These are phyloP conservation scores for Anastrepha ludens DNA, from an alignment of 1,140 invertebrate species.

Conservation along the genomic window DNA sequence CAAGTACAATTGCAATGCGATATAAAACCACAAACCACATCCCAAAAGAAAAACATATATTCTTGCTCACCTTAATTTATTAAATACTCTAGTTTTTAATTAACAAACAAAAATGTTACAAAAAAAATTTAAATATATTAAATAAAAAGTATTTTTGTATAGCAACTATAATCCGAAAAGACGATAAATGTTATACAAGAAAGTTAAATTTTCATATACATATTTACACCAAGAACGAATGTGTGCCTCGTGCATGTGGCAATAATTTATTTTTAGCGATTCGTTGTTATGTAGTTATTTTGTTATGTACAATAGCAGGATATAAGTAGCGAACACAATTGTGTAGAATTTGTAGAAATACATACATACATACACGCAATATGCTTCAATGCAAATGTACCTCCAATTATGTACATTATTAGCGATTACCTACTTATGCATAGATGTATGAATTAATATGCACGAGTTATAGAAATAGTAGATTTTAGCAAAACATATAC, in stretches of 20 bases:
- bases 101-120: neutral
- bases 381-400: conserved; percentile 15
- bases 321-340: neutral
- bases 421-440: neutral
- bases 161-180: neutral
- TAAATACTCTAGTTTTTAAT: too few relatives aligned
- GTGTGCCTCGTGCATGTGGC: conserved; percentile 50
- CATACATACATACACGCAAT: too few relatives aligned
- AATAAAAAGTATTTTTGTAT: too few relatives aligned
- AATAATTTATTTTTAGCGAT: conserved; percentile 50
- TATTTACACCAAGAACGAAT: neutral
- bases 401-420: neutral
- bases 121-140: neutral
- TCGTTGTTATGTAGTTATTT: conserved; percentile 10
- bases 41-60: too few relatives aligned
- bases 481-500: neutral
- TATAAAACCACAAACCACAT: too few relatives aligned
- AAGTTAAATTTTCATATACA: conserved; percentile 10
- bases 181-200: neutral
- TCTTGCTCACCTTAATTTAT: too few relatives aligned
- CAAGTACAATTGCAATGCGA: too few relatives aligned
- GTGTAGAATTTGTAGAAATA: conserved; percentile 15
- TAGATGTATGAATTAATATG: neutral
- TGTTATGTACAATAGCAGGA: neutral
- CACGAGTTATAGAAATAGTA: neutral